Conservation (phyloP, 2,113 vertebrate species). For the Montifringilla adamsi region DNA sequence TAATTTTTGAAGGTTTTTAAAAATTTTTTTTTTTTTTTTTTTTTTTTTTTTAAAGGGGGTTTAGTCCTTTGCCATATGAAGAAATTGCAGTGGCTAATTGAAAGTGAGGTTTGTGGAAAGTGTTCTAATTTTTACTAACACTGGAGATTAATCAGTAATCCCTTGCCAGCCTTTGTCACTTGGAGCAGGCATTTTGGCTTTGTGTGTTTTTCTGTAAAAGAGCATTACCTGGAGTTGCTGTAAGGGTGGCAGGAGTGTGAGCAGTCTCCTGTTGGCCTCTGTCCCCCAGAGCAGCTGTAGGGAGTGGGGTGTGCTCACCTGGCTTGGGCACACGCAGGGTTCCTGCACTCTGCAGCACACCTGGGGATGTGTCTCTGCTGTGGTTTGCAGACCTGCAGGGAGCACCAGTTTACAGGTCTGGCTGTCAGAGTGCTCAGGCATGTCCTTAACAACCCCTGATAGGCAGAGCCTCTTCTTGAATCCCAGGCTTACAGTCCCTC, state of each 20-base stretch:
- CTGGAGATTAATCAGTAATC: background rate
- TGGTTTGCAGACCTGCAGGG: background rate
- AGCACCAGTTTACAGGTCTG: background rate
- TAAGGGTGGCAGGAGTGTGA: background rate
- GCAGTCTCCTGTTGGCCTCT: background rate
- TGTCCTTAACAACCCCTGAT: background rate
- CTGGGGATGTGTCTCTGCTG: background rate
- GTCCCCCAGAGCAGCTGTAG: rapidly evolving
- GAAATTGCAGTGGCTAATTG: background rate
- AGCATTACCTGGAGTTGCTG: background rate
- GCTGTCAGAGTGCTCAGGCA: background rate
- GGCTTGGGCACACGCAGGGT: rapidly evolving
- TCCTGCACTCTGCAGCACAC: background rate
- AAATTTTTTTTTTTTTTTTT: rapidly evolving
- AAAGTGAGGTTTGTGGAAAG: background rate
- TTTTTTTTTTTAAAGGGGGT: background rate
- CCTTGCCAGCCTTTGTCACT: background rate
- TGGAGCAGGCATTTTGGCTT: background rate
- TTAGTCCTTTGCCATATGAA: background rate
- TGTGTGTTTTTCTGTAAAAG: background rate
- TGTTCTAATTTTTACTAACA: background rate
- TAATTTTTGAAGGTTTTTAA: background rate
- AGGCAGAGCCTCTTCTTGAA: background rate
- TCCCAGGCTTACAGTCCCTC: background rate
- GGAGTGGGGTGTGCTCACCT: rapidly evolving